Evolutionary conservation across 2,888 invertebrate species (phyloP).

Genomic region (Andrena bucephala): DNA sequence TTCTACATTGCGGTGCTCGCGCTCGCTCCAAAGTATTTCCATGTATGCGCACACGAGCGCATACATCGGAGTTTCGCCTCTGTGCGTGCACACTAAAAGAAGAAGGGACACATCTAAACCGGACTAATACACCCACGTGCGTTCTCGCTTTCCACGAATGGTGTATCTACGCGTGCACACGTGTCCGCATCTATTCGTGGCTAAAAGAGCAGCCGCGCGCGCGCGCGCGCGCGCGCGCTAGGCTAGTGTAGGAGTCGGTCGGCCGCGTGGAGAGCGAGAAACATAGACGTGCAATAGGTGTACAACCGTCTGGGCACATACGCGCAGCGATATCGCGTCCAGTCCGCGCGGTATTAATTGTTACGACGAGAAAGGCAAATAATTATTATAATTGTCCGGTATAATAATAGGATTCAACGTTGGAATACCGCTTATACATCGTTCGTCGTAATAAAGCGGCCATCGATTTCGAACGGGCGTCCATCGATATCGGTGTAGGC

Average conservation of each 20-base stretch:
- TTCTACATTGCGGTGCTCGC: constrained; percentile 28
- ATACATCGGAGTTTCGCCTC: not conserved
- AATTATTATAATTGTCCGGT: constrained; percentile 84
- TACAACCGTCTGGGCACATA: constrained; percentile 52
- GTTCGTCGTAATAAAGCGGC: constrained; percentile 75
- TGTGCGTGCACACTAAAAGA: not conserved
- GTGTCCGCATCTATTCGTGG: constrained; percentile 11
- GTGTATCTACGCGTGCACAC: not conserved
- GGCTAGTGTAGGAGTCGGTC: constrained; percentile 2
- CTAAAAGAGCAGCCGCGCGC: constrained; percentile 5
- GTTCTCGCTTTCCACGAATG: not conserved
- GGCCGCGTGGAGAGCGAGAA: constrained; percentile 7
- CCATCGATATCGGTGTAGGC: constrained; percentile 71
- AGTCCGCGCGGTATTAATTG: constrained; percentile 81
- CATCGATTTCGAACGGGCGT: constrained; percentile 72
- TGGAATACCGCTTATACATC: constrained; percentile 75
- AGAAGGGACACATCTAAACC: not conserved
- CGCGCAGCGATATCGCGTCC: constrained; percentile 74
- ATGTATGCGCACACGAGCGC: not conserved
- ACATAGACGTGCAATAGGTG: constrained; percentile 15
- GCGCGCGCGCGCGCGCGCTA: constrained; percentile 14
- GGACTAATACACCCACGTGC: not conserved
- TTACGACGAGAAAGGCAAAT: constrained; percentile 83
- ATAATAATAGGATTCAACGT: constrained; percentile 81
- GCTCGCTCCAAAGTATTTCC: constrained; percentile 10